Conservation (phyloP, 2,797 vertebrate genomes). For the Hypotaenidia okinawae region DNA sequence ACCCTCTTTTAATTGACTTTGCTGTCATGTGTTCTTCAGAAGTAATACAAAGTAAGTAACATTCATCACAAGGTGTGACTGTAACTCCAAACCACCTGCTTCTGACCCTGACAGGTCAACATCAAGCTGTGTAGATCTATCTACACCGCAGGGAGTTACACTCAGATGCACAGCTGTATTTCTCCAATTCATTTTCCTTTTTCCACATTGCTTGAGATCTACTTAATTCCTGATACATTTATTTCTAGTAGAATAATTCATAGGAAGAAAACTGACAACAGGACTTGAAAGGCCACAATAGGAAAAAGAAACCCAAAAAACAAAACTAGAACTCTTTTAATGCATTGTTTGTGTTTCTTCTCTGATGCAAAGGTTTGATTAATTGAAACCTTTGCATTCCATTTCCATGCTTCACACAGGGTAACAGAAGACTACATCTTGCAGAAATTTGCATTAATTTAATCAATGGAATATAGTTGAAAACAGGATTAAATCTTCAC, state of each 20-base stretch:
- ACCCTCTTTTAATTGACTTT: constrained; percentile 15
- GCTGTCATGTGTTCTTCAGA: not conserved
- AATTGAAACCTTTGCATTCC: not conserved
- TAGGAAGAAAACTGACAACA: not conserved
- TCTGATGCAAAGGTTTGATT: not conserved
- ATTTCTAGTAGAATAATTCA: not conserved
- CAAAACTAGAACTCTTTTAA: not conserved
- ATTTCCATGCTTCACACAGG: not conserved
- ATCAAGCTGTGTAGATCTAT: constrained; percentile 20
- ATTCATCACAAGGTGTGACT: not conserved
- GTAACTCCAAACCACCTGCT: constrained; percentile 26
- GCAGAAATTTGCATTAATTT: not conserved
- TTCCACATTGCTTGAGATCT: not conserved
- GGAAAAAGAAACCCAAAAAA: not conserved
- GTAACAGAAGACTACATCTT: not conserved
- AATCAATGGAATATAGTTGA: not conserved
- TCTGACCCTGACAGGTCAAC: constrained; percentile 33
- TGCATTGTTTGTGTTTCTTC: not conserved
- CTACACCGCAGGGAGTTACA: not conserved
- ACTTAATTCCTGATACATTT: not conserved
- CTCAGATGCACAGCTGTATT: constrained; percentile 20
- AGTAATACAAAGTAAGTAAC: constrained; percentile 33
- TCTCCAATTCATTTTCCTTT: constrained; percentile 50
- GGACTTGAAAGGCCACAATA: not conserved
- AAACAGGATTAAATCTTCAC: not conserved